Evolutionary conservation across 2,888 invertebrate species (phyloP).

Genomic region (Cynaeus angustus): DNA sequence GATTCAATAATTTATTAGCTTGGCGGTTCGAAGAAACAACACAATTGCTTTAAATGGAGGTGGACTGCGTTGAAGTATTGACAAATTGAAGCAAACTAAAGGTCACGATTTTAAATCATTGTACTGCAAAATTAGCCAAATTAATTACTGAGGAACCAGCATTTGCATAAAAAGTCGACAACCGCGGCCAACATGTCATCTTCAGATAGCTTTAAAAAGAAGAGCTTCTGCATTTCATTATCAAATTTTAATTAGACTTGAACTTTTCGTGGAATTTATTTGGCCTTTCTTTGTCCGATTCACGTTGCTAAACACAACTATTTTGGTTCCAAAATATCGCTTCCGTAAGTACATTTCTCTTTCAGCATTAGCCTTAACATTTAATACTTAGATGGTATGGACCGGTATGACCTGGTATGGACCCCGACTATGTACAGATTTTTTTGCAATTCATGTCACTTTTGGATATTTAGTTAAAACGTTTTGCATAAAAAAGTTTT

Average conservation of each 20-base stretch:
- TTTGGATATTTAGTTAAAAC: too few relatives aligned
- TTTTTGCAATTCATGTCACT: too few relatives aligned
- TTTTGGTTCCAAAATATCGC: too few relatives aligned
- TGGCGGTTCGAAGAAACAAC: slow-evolving; percentile 19
- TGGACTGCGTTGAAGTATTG: not conserved
- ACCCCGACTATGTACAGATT: too few relatives aligned
- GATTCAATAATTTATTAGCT: slow-evolving; percentile 19
- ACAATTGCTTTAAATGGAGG: slow-evolving; percentile 19
- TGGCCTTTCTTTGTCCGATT: too few relatives aligned
- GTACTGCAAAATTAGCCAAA: slow-evolving; percentile 6
- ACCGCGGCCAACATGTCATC: slow-evolving; percentile 7
- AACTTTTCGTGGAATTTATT: too few relatives aligned
- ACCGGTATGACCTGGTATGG: too few relatives aligned
- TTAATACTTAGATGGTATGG: too few relatives aligned
- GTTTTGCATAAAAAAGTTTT: too few relatives aligned
- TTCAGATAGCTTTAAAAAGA: not conserved
- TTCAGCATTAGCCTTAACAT: too few relatives aligned
- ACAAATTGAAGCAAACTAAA: slow-evolving; percentile 15
- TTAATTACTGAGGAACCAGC: slow-evolving; percentile 5
- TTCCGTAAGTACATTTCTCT: too few relatives aligned
- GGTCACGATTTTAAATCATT: slow-evolving; percentile 3
- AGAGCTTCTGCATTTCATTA: slow-evolving; percentile 1
- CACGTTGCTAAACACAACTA: too few relatives aligned
- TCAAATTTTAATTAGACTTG: slow-evolving; percentile 6
- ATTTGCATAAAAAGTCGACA: slow-evolving; percentile 27